Percentiles rank a stretch among this genome's conserved stretches.
phyloP scores from a whole-genome alignment of 2,113 vertebrate genomes.

The Eulacestoma nigropectus region DNA sequence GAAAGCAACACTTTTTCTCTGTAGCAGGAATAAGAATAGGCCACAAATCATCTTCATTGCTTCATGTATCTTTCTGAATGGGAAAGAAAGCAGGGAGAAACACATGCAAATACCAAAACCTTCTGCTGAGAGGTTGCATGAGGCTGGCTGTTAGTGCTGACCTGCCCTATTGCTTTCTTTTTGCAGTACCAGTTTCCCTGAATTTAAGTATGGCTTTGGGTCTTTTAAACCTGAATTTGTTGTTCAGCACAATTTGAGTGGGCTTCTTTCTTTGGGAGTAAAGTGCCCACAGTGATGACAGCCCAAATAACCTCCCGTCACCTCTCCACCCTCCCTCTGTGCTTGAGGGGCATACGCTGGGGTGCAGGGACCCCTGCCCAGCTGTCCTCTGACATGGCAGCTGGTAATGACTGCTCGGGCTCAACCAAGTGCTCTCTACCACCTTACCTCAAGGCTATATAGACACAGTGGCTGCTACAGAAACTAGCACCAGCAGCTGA shows the following conservation, averaged over 20 bases:
- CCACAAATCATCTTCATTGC: not conserved
- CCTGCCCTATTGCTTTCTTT: not conserved
- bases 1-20: not conserved
- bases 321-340: not conserved
- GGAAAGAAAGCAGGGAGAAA: not conserved
- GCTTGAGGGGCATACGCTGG: accelerated
- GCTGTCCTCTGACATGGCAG: accelerated
- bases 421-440: not conserved
- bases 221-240: not conserved
- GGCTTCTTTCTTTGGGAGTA: not conserved
- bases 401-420: not conserved
- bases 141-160: not conserved
- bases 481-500: not conserved
- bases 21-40: not conserved
- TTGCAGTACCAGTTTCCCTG: not conserved
- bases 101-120: not conserved
- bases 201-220: not conserved
- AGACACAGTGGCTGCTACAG: not conserved
- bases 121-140: not conserved
- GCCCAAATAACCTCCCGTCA: not conserved
- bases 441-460: not conserved
- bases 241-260: not conserved
- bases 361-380: not conserved
- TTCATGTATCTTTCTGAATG: not conserved
- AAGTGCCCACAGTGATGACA: not conserved